These are phyloP conservation scores for Malurus cyaneus DNA, from an alignment of 2,113 vertebrate genomes.

Conservation along the genomic window DNA sequence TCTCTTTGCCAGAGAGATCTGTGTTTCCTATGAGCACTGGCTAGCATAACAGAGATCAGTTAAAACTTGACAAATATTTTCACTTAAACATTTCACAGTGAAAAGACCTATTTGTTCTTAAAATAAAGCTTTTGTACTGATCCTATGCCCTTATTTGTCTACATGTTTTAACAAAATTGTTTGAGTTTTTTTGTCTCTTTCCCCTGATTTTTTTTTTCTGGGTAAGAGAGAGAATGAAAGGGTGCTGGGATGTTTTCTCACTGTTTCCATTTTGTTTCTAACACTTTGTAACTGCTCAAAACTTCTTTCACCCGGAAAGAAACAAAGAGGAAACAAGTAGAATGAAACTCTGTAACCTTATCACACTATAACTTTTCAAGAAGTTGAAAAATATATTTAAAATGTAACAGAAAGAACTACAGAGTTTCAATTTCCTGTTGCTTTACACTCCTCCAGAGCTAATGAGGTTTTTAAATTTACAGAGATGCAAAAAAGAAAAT, in stretches of 20 bases:
- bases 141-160: not conserved
- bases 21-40: not conserved
- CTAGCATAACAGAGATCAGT: not conserved
- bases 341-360: not conserved
- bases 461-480: not conserved
- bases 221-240: not conserved
- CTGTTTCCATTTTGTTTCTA: not conserved
- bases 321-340: not conserved
- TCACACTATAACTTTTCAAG: not conserved
- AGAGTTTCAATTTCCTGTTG: not conserved
- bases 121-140: not conserved
- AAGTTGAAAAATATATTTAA: not conserved
- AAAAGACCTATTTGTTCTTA: not conserved
- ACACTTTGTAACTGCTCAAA: not conserved
- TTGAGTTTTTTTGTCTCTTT: not conserved
- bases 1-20: not conserved
- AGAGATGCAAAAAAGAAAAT: not conserved
- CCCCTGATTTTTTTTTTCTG: accelerated
- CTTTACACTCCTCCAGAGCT: not conserved
- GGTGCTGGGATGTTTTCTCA: accelerated
- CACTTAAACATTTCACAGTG: not conserved
- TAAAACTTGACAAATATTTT: not conserved
- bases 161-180: not conserved
- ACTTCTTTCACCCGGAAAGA: not conserved
- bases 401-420: not conserved